Evolutionary conservation across 2,797 vertebrate genomes (phyloP), one percentile per base, ranked within the genome.

Genomic region (Sebastiscus albofasciatus): DNA sequence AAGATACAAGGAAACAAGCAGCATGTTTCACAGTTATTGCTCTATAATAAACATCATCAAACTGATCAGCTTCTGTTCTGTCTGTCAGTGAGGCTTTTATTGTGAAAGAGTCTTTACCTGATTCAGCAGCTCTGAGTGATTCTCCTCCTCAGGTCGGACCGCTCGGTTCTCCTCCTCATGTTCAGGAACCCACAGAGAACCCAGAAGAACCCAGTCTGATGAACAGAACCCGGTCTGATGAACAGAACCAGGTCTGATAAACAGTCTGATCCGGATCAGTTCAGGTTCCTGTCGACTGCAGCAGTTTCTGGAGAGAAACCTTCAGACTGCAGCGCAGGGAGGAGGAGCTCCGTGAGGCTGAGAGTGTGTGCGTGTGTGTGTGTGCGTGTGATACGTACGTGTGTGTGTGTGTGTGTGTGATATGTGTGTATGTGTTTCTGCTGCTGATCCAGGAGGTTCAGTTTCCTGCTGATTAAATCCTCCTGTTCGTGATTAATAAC

Each of bases 21-120:
- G 52, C 49, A 39, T 8, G 4, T 52, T 54, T 22, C 20, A 11
- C 52, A 55, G 10, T 55, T 22, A 55, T 11, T 24, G 18, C 34
- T 61, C 59, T n/a, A 11, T 18, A 33, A 60, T 42, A 42, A 42
- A 60, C 18, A 29, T 29, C 14, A 61, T 13, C 20, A 62, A n/a
- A 34, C 31, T 34, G 31, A 31, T 67, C 24, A 34, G 29, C n/a
- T 55, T 56, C 22, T 67, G 59, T 49, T 49, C 39, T 13, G 27
- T 42, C 26, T 20, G 13, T 27, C 29, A 34, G 29, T 20, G 1
- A 54, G 20, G 72, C 71, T 77, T 71, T 86, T 82, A 72, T 65
- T 82, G 67, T 79, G 70, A 87, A 82, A 72, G 60, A 22, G 36
- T 61, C 62, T 68, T 68, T 83, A 91, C 88, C 90, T 90, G 72